Conservation (phyloP, 1,140 invertebrate genomes). For the Drosophila chauvacae region DNA sequence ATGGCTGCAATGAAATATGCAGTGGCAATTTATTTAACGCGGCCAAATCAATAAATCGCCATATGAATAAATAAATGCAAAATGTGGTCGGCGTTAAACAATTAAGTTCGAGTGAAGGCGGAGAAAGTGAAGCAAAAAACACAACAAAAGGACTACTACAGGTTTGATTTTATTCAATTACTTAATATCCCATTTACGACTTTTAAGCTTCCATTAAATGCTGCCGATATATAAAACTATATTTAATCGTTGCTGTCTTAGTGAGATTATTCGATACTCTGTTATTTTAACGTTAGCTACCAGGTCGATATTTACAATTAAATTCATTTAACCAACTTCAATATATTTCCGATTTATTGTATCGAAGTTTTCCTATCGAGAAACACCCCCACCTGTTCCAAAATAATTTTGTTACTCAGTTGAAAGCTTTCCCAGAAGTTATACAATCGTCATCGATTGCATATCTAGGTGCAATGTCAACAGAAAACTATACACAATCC, state of each 20-base stretch:
- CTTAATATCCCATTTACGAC: not conserved
- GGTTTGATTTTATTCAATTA: slow-evolving; percentile 1
- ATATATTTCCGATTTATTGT: not conserved
- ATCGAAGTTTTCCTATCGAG: not conserved
- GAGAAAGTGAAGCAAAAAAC: not conserved
- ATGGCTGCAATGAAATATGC: slow-evolving; percentile 56
- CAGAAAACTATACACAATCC: not conserved
- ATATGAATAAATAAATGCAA: slow-evolving; percentile 49
- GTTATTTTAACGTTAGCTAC: too few relatives aligned
- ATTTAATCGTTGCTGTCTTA: not conserved
- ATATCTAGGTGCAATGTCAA: not conserved
- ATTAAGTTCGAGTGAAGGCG: slow-evolving; percentile 9
- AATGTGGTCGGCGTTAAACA: slow-evolving; percentile 29
- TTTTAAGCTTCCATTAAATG: not conserved
- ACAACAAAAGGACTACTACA: not conserved
- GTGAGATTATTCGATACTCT: not conserved
- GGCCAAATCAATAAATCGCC: slow-evolving; percentile 49
- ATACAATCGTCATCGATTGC: not conserved
- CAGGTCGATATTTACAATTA: too few relatives aligned
- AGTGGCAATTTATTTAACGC: slow-evolving; percentile 62
- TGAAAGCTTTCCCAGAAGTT: not conserved
- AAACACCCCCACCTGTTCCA: not conserved
- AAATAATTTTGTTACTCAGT: not conserved
- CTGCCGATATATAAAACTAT: not conserved
- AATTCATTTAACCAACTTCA: too few relatives aligned